A percentile compares a stretch with the other conserved stretches of the same genome.
Conservation (phyloP, 1,140 invertebrate species). For the Coelopa frigida region DNA sequence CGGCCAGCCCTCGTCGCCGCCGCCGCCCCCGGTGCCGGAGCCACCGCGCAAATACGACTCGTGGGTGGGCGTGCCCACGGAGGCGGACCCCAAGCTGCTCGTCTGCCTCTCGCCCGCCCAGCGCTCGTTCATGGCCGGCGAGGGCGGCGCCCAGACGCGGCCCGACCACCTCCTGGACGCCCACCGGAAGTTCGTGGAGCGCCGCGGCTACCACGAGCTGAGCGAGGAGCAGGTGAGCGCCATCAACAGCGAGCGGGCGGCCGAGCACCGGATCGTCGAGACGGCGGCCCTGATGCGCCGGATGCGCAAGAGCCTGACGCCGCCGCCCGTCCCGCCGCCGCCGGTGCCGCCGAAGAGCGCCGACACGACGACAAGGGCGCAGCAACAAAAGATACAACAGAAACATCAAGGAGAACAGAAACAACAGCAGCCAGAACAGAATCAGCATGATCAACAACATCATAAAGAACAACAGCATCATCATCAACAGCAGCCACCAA, state of each 20-base stretch:
- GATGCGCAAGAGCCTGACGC: constrained; percentile 41
- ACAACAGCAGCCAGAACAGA: neutral
- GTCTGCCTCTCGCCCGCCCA: constrained; percentile 67
- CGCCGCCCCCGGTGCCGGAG: constrained; percentile 16
- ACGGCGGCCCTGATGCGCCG: constrained; percentile 38
- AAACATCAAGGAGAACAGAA: constrained; percentile 20
- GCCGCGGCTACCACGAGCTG: constrained; percentile 53
- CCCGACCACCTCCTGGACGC: constrained; percentile 56
- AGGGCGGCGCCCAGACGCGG: constrained; percentile 38
- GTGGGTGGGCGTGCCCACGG: constrained; percentile 54
- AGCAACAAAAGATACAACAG: constrained; percentile 33
- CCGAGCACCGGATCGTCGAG: constrained; percentile 32
- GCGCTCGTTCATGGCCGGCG: constrained; percentile 46
- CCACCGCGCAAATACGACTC: constrained; percentile 24
- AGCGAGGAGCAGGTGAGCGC: constrained; percentile 27
- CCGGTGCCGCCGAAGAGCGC: constrained; percentile 36
- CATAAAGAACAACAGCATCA: constrained; percentile 8
- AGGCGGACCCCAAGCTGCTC: constrained; percentile 52
- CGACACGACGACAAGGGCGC: constrained; percentile 35
- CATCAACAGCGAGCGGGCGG: constrained; percentile 25
- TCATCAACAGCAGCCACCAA: neutral
- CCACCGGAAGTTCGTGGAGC: constrained; percentile 59
- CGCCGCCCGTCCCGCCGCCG: constrained; percentile 21
- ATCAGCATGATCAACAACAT: neutral
- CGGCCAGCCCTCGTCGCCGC: neutral